Evolutionary conservation across 2,797 vertebrate genomes (phyloP).

Genomic region (Hoplostethus mediterraneus): DNA sequence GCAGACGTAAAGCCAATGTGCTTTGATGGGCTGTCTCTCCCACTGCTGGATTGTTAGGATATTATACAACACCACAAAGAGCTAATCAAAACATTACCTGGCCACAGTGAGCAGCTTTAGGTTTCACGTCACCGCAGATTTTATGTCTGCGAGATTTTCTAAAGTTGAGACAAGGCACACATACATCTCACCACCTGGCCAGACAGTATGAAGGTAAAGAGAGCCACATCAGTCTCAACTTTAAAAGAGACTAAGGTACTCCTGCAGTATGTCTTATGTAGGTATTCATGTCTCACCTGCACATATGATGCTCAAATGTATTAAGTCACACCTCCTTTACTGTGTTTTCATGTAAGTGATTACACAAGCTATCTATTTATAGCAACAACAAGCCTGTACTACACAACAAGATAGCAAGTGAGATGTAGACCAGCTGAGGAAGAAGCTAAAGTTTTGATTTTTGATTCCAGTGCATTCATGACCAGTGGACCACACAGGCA

Average conservation of each 20-base stretch:
- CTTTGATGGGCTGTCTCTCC: conserved; percentile 59
- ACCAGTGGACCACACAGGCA: conserved; percentile 2
- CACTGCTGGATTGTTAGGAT: conserved; percentile 56
- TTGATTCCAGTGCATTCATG: neutral
- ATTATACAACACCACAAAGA: conserved; percentile 62
- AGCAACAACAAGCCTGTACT: neutral
- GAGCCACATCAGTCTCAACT: conserved; percentile 38
- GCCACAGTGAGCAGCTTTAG: conserved; percentile 64
- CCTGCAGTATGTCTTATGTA: neutral
- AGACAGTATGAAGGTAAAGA: conserved; percentile 40
- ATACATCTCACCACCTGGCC: conserved; percentile 46
- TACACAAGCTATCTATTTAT: conserved; percentile 9
- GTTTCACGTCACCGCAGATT: conserved; percentile 62
- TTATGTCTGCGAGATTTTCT: conserved; percentile 53
- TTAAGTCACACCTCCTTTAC: neutral
- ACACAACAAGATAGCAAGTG: neutral
- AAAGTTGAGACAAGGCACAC: conserved; percentile 61
- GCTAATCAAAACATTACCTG: conserved; percentile 77
- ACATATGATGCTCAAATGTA: neutral
- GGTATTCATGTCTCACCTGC: neutral
- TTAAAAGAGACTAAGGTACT: conserved; percentile 5
- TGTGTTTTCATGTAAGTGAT: conserved; percentile 8
- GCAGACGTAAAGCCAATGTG: conserved; percentile 32
- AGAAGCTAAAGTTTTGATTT: neutral
- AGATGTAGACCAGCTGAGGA: neutral